Base-by-base conservation (phyloP, 2,888 invertebrate species). In the Limnephilus auricula region DNA sequence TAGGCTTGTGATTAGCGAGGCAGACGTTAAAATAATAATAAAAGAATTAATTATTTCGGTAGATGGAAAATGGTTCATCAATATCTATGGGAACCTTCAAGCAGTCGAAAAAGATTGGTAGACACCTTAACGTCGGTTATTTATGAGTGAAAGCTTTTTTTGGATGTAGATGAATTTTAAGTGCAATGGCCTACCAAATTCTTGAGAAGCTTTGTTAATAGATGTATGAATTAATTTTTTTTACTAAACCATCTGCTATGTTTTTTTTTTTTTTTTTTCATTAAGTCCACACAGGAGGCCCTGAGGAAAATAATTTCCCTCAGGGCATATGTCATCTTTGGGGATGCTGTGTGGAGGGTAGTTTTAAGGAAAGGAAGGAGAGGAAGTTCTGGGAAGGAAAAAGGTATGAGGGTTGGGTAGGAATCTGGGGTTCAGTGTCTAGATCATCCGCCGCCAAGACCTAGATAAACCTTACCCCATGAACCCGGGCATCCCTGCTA, bases 21-120 rank as follows among this genome's bases (percentile, higher is more conserved):
- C 65, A 34, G 87, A 88, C 25, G 45, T 78, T 31, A 78, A 87
- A 85, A 85, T 25, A 85, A 85, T 37, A 65, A 45, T 85, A 65
- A n/a, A 85, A 45, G 30, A 40, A 45, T 85, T 85, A 45, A 85
- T 85, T 85, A 85, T n/a, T 45, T 45, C 6, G 40, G 85, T 40
- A 25, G 82, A 15, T 82, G 82, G 82, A n/a, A 15, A 40, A 6
- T 40, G 65, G 65, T 65, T 65, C 65, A 65, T 65, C 65, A 65
- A 65, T 37, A 85, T 85, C 37, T 45, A 85, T 85, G 85, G 85
- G 85, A 85, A 85, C 83, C 32, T 83, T 83, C 12, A 83, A 83
- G 65, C 65, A 65, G 18, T 65, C 25, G 25, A 65, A n/a, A 65
- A 9, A 65, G 25, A 65, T 65, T 25, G n/a, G 50, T 15, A 50